Evolutionary conservation across 2,888 invertebrate genomes (phyloP).

Genomic region (Lottia gigantea): DNA sequence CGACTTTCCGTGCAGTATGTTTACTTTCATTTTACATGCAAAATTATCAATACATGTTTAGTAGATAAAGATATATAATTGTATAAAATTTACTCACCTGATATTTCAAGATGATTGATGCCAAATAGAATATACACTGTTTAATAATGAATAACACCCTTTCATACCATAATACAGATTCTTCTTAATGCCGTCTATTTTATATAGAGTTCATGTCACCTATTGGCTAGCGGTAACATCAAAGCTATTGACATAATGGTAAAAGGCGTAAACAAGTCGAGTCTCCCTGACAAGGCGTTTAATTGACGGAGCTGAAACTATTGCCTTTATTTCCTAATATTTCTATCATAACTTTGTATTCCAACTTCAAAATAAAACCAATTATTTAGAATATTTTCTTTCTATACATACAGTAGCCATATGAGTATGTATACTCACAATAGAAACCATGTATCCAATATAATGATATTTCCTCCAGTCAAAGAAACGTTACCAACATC

Average conservation of each 20-base stretch:
- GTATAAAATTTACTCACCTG: no score
- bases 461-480: no score
- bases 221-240: constrained; percentile 31
- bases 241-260: constrained; percentile 29
- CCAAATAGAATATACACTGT: no score
- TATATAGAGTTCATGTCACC: constrained; percentile 16
- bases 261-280: constrained; percentile 5
- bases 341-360: not conserved
- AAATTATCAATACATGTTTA: no score
- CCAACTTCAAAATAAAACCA: not conserved
- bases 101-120: no score
- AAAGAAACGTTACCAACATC: no score
- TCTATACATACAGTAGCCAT: not conserved
- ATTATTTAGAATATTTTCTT: not conserved
- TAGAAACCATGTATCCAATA: no score
- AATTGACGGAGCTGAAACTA: not conserved
- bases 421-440: not conserved
- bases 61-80: no score
- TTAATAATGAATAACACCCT: no score
- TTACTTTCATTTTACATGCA: no score
- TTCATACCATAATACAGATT: no score
- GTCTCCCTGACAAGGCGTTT: not conserved
- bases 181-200: constrained; percentile 2
- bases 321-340: constrained; percentile 1
- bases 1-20: no score